A percentile compares a stretch with the other conserved stretches of the same genome.
Conservation (phyloP, 1,140 invertebrate genomes). For the Calephelis virginiensis region DNA sequence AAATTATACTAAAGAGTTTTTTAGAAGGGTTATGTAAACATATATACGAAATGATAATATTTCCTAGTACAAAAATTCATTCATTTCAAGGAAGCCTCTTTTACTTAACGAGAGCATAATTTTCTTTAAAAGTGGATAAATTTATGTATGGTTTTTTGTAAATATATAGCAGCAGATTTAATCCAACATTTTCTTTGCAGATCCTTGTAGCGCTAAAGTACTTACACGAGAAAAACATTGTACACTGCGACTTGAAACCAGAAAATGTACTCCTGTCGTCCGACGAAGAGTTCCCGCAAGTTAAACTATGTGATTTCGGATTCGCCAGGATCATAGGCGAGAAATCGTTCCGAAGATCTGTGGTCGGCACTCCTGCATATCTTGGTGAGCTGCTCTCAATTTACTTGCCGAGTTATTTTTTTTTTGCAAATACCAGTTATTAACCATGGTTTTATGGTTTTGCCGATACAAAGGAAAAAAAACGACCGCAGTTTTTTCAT, state of each 20-base stretch:
- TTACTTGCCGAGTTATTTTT: no score
- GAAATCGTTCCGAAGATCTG: conserved; percentile 97
- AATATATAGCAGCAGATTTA: background rate
- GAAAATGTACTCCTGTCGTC: conserved; percentile 97
- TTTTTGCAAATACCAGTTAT: no score
- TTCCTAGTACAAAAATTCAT: no score
- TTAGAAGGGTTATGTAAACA: no score
- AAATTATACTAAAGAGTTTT: no score
- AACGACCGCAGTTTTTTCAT: no score
- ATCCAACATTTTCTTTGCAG: conserved; percentile 74
- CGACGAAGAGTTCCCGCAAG: conserved; percentile 96
- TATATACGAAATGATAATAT: no score
- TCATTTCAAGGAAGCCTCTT: no score
- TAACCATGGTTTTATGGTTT: no score
- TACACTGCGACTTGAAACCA: conserved; percentile 99
- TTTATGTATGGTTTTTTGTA: background rate
- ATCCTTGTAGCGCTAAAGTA: conserved; percentile 97
- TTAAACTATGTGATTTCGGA: conserved; percentile 99
- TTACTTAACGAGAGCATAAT: no score
- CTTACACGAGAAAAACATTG: conserved; percentile 98
- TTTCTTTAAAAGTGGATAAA: background rate
- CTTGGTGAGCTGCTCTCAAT: conserved; percentile 81
- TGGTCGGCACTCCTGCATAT: conserved; percentile 99
- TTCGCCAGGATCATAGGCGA: conserved; percentile 99
- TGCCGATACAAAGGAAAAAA: no score